Base-by-base conservation (phyloP, 2,113 vertebrate species). In the Gobio gobio region DNA sequence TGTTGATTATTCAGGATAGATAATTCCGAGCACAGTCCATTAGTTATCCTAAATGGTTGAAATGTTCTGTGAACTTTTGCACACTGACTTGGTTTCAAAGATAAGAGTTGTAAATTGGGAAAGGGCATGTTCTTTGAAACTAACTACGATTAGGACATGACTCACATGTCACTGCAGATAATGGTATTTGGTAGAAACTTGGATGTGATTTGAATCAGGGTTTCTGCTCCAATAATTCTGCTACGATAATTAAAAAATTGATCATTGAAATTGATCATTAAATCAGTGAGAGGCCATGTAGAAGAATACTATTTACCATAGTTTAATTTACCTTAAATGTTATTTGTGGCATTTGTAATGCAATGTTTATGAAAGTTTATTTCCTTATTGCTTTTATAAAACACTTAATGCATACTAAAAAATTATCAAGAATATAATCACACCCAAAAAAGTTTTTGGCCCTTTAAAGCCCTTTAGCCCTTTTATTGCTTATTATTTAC, bases 1-100 rank as follows among this genome's bases (percentile, higher is more conserved):
- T 59, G 33, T 36, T 43, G 76, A 59, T 78, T n/a, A 78, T 59
- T 78, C 8, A n/a, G 33, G 12, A 8, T 78, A 59, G 20, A 43
- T 78, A 40, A 78, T 78, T 24, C 54, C 0, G 20, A 59, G n/a
- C 76, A 78, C 76, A 59, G 76, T 59, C 33, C 22, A 43, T 59
- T 5, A 43, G 10, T 22, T 33, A 58, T 59, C 6, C 20, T 59
- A 24, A 78, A 78, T 59, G 22, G 36, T 22, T 70, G 1, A 70
- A 70, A 70, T n/a, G 54, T 59, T 24, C 76, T 78, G 20, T 59
- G 29, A 78, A 78, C 76, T 24, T 40, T 78, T 78, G 20, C 33
- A 78, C 54, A 59, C 76, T 78, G 76, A 58, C 54, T 78, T 78
- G 29, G 54, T 59, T 78, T 78, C 29, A 59, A 78, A 43, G 76